phyloP scores from a whole-genome alignment of 2,797 vertebrate species.

The Spinibarbus caldwelli region DNA sequence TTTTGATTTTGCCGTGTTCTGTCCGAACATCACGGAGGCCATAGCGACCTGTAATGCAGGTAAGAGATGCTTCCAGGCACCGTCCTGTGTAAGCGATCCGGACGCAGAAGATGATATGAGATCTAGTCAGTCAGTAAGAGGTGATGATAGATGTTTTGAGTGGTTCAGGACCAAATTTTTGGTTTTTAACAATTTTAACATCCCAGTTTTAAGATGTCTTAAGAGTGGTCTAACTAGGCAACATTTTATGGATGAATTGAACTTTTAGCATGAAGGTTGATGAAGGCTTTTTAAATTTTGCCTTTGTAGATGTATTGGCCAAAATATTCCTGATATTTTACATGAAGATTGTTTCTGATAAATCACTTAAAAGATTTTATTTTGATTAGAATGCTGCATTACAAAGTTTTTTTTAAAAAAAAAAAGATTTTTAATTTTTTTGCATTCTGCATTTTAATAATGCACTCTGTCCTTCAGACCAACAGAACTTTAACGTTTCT shows the following conservation, averaged over 20 bases:
- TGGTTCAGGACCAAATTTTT: background rate
- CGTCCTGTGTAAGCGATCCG: background rate
- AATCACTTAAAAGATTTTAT: background rate
- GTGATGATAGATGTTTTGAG: background rate
- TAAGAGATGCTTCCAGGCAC: conserved; percentile 63
- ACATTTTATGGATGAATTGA: background rate
- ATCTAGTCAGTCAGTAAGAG: background rate
- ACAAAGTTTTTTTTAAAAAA: background rate
- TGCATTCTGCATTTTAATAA: rapidly evolving
- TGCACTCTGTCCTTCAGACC: conserved; percentile 76
- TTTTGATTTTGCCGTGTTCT: conserved; percentile 95
- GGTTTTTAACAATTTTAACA: background rate
- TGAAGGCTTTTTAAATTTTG: background rate
- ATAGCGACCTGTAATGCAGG: conserved; percentile 80
- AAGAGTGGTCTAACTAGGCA: background rate
- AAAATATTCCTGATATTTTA: background rate
- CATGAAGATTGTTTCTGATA: background rate
- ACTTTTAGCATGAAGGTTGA: background rate
- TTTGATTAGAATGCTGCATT: background rate
- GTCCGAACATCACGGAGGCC: conserved; percentile 90
- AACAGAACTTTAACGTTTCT: conserved; percentile 93
- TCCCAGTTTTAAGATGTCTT: background rate
- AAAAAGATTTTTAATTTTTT: too few species aligned
- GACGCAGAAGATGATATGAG: conserved; percentile 6
- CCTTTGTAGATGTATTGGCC: background rate